Base-by-base conservation (phyloP, 2,888 invertebrate genomes). In the Ochlodes sylvanus region DNA sequence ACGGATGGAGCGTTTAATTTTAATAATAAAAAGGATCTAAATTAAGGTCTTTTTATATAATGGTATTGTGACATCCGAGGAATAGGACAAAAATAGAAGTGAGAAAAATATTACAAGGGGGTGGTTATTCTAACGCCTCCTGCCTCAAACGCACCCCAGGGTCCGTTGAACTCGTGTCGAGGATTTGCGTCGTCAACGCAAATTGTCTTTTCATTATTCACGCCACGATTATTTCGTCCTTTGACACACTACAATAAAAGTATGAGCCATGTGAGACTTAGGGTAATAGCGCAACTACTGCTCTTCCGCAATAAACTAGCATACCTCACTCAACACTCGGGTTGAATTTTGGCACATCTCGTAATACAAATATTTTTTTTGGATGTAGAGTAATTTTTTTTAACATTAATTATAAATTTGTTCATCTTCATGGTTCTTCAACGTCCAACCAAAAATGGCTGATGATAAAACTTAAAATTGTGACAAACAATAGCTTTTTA, bases 161-260 rank as follows among this genome's bases (percentile, higher is more conserved):
- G 89, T 86, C 81, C 86, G 81, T 88, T 88, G 87, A 90, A 88
- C 87, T 84, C 81, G 75, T 79, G 79, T 68, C 72, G 78, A 84
- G 86, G 81, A 87, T 86, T 88, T 85, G 81, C 83, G 82, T 84
- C 85, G 84, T 83, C 84, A 81, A 87, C 88, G 88, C 85, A 89
- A 88, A 90, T 88, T 88, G 88, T 89, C 86, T 88, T 88, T 90
- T 86, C 87, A 90, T 90, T 89, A 90, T 90, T 89, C 89, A 90
- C 87, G 82, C 86, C 76, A 83, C 84, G 85, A 89, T 87, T 87
- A 88, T 89, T 88, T 84, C 79, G 74, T 80, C 80, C 84, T 87
- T 88, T 87, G 84, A 87, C 81, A 79, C 77, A 79, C 72, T 75
- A 82, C 83, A 83, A 82, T 84, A 72, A 69, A 76, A 81, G 76